These are phyloP conservation scores for Chloroceryle amazona DNA, from an alignment of 2,797 vertebrate genomes.

Conservation along the genomic window DNA sequence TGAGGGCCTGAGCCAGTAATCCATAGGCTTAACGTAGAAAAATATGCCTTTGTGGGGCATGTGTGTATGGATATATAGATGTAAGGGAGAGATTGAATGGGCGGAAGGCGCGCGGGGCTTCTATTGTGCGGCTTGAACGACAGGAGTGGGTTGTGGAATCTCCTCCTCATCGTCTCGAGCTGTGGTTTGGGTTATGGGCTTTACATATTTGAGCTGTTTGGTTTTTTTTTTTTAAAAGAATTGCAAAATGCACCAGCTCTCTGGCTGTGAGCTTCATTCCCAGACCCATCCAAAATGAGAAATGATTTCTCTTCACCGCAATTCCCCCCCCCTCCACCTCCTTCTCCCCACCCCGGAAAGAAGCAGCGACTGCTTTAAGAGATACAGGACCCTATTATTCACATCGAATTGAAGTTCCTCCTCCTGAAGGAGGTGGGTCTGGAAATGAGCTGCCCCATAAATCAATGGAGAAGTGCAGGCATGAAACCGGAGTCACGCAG, in stretches of 20 bases:
- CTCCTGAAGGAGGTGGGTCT: conserved; percentile 65
- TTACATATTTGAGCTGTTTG: not conserved
- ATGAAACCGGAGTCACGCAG: conserved; percentile 12
- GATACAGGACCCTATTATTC: conserved; percentile 31
- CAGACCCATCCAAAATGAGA: not conserved
- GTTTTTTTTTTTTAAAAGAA: not conserved
- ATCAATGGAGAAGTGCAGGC: conserved; percentile 41
- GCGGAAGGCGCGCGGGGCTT: conserved; percentile 19
- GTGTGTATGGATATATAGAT: conserved; percentile 35
- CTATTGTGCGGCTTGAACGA: not conserved
- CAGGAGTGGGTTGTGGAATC: not conserved
- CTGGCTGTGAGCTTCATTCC: not conserved
- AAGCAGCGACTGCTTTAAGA: conserved; percentile 46
- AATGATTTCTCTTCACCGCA: not conserved
- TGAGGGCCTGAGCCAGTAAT: conserved; percentile 90
- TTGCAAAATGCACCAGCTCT: not conserved
- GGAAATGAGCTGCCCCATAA: conserved; percentile 52
- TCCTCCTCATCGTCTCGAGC: not conserved
- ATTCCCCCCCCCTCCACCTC: not conserved
- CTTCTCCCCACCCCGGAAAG: not conserved
- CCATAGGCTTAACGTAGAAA: conserved; percentile 84
- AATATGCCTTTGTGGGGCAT: conserved; percentile 64
- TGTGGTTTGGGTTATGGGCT: not conserved
- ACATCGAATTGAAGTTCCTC: not conserved
- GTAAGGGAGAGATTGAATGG: conserved; percentile 70